Percentiles rank a stretch among this genome's conserved stretches.
Conservation (phyloP, 1,140 invertebrate genomes). For the Neodiprion pinetum region DNA sequence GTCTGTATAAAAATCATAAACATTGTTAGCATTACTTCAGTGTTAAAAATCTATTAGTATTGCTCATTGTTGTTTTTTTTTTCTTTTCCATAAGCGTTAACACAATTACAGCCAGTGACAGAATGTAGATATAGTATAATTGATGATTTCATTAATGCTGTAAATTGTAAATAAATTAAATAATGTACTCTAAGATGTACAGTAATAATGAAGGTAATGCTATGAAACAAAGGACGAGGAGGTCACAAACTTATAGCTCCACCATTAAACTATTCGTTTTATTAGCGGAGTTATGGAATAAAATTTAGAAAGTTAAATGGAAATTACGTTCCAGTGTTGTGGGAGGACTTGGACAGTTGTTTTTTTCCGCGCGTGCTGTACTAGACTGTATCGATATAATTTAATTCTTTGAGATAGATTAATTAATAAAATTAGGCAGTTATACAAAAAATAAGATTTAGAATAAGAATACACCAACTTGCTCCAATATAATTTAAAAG, state of each 20-base stretch:
- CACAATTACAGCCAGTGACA: not conserved
- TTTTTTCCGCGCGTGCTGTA: slow-evolving; percentile 4
- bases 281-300: not conserved
- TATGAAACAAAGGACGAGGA: not conserved
- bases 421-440: not conserved
- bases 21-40: no score
- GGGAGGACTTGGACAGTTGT: not conserved
- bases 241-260: not conserved
- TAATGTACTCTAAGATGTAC: not conserved
- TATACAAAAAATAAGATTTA: not conserved
- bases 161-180: not conserved
- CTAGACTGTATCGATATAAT: not conserved
- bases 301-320: not conserved
- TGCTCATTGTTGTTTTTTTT: not conserved
- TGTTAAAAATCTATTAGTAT: no score
- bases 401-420: not conserved
- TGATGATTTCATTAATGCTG: not conserved
- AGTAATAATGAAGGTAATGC: not conserved
- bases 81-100: not conserved
- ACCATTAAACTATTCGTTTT: not conserved
- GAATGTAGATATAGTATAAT: slow-evolving; percentile 1
- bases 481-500: slow-evolving; percentile 16
- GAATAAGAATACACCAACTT: not conserved
- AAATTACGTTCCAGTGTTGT: not conserved
- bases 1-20: no score